phyloP scores from a whole-genome alignment of 2,797 vertebrate species.

The Meda fulgida region DNA sequence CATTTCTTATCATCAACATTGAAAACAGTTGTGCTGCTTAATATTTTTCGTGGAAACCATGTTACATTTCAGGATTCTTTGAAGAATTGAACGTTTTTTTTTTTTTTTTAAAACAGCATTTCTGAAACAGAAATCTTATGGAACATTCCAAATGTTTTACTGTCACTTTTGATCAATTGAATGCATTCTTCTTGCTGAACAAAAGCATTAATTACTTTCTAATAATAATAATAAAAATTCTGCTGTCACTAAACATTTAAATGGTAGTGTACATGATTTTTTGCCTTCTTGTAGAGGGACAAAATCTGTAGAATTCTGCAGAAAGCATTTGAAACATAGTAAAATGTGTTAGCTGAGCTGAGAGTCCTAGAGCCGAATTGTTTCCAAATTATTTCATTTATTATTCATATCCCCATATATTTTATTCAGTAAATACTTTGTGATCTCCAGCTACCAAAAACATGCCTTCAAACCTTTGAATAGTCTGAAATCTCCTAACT shows the following conservation, averaged over 20 bases:
- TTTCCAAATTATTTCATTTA: no score
- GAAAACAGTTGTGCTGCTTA: not conserved
- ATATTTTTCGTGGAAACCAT: not conserved
- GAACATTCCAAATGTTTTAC: not conserved
- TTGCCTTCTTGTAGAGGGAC: no score
- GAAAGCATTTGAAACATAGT: no score
- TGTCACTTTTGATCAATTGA: not conserved
- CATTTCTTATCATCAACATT: not conserved
- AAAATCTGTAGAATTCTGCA: no score
- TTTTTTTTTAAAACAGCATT: no score
- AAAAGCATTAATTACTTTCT: not conserved
- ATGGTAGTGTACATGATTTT: not conserved
- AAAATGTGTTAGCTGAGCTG: no score
- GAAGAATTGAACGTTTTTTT: no score
- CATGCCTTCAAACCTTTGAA: not conserved
- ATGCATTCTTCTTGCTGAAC: not conserved
- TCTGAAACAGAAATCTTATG: not conserved
- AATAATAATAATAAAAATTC: not conserved
- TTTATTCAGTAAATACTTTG: not conserved
- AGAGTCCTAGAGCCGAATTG: no score
- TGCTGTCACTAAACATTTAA: not conserved
- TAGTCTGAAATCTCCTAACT: not conserved
- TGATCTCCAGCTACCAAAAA: not conserved
- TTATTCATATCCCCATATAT: no score
- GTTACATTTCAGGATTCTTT: not conserved